These are phyloP conservation scores for Thysanoteuthis rhombus DNA, from an alignment of 2,888 invertebrate genomes.

Conservation along the genomic window DNA sequence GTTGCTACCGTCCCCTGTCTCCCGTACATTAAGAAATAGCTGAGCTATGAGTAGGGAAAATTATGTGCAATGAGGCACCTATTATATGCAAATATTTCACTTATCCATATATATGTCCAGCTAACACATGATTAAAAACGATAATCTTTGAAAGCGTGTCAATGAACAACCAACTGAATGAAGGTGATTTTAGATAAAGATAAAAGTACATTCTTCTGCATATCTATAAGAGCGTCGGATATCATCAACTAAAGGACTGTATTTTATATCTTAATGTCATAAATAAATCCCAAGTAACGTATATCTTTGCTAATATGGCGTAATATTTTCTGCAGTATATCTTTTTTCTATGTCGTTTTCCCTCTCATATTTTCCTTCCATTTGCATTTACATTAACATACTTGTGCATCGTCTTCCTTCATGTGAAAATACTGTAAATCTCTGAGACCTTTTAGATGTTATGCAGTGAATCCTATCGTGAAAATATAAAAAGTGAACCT, in stretches of 20 bases:
- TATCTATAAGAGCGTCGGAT: neutral
- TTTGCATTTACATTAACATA: neutral
- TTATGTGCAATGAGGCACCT: too few relatives aligned
- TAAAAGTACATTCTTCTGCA: neutral
- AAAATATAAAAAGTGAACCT: neutral
- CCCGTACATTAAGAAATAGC: too few relatives aligned
- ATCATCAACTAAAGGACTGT: neutral
- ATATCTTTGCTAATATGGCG: neutral
- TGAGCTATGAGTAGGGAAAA: too few relatives aligned
- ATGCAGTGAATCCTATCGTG: neutral
- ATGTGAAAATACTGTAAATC: neutral
- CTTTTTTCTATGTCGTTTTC: neutral
- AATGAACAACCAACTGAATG: neutral
- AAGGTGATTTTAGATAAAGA: neutral
- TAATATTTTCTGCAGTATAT: neutral
- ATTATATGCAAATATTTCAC: too few relatives aligned
- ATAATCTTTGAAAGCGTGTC: neutral
- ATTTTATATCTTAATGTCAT: neutral
- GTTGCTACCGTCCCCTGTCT: too few relatives aligned
- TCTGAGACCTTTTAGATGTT: neutral
- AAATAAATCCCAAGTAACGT: neutral
- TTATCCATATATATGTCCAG: too few relatives aligned
- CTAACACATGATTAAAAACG: neutral
- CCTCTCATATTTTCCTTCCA: neutral
- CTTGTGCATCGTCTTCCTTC: neutral